These are phyloP conservation scores for Chloroclystis v-ata DNA, from an alignment of 2,888 invertebrate species.

Conservation along the genomic window DNA sequence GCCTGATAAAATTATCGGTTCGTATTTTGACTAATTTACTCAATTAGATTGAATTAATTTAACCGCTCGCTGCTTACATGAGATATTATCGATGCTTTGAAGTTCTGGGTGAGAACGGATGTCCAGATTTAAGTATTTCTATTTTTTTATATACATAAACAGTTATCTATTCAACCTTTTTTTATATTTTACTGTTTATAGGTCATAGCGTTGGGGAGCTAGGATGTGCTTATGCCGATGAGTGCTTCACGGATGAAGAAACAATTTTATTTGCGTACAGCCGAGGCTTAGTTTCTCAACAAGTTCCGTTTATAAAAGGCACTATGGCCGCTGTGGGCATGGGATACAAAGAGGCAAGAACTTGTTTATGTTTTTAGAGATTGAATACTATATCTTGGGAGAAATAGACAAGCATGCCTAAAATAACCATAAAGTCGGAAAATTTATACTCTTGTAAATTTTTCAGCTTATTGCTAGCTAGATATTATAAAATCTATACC, in stretches of 20 bases:
- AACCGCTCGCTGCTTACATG: no score
- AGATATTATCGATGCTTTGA: no score
- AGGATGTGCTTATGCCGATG: slow-evolving; percentile 96
- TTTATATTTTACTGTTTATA: slow-evolving; percentile 24
- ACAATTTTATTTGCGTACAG: slow-evolving; percentile 89
- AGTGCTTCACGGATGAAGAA: slow-evolving; percentile 90
- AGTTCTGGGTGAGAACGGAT: no score
- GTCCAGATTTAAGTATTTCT: no score
- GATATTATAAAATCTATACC: no score
- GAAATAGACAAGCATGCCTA: slow-evolving; percentile 73
- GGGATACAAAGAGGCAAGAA: slow-evolving; percentile 69
- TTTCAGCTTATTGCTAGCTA: no score
- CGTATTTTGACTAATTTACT: no score
- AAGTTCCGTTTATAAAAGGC: slow-evolving; percentile 82
- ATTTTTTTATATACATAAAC: no score
- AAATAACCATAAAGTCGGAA: background rate
- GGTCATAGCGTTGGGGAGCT: slow-evolving; percentile 97
- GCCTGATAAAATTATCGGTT: slow-evolving; percentile 87
- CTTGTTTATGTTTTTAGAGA: slow-evolving; percentile 42
- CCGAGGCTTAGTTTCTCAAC: slow-evolving; percentile 85
- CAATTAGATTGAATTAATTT: no score
- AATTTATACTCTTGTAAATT: no score
- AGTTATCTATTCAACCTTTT: no score
- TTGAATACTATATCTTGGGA: slow-evolving; percentile 66
- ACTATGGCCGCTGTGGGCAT: slow-evolving; percentile 93